A percentile compares a stretch with the other conserved stretches of the same genome.
Evolutionary conservation across 2,888 invertebrate genomes (phyloP).

Genomic region (Iselma pallidipennis): DNA sequence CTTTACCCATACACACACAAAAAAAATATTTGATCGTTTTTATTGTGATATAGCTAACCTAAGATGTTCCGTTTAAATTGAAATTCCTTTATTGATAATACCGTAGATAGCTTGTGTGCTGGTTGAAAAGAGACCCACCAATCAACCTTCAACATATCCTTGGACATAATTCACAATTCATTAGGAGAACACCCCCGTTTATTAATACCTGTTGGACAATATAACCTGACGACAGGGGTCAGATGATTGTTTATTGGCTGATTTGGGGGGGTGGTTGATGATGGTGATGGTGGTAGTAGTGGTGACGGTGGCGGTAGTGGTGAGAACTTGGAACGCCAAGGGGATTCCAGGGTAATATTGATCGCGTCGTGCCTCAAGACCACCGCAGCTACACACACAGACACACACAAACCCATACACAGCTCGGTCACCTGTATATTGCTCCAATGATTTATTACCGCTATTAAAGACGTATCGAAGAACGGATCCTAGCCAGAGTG

Average conservation of each 20-base stretch:
- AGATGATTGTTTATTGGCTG: constrained; percentile 44
- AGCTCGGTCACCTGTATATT: constrained; percentile 45
- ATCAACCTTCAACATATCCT: constrained; percentile 7
- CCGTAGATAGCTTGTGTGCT: too few species aligned
- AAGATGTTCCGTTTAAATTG: too few species aligned
- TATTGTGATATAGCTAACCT: too few species aligned
- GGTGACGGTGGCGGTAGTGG: constrained; percentile 28
- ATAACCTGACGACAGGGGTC: constrained; percentile 43
- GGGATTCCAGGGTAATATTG: constrained; percentile 39
- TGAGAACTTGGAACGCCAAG: constrained; percentile 27
- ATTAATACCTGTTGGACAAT: constrained; percentile 49
- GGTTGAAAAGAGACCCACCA: too few species aligned
- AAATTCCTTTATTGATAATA: too few species aligned
- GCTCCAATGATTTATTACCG: constrained; percentile 45
- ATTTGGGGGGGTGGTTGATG: constrained; percentile 29
- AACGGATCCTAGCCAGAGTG: constrained; percentile 22
- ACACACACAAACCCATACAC: constrained; percentile 16
- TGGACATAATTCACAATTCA: constrained; percentile 27
- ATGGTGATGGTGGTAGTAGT: constrained; percentile 26
- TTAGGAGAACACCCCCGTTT: constrained; percentile 33
- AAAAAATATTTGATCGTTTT: too few species aligned
- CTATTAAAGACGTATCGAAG: constrained; percentile 44
- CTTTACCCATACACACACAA: too few species aligned
- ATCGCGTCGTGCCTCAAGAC: constrained; percentile 30
- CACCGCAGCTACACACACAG: constrained; percentile 8